phyloP scores from a whole-genome alignment of 2,888 invertebrate species.

The Calliscelio sp. region DNA sequence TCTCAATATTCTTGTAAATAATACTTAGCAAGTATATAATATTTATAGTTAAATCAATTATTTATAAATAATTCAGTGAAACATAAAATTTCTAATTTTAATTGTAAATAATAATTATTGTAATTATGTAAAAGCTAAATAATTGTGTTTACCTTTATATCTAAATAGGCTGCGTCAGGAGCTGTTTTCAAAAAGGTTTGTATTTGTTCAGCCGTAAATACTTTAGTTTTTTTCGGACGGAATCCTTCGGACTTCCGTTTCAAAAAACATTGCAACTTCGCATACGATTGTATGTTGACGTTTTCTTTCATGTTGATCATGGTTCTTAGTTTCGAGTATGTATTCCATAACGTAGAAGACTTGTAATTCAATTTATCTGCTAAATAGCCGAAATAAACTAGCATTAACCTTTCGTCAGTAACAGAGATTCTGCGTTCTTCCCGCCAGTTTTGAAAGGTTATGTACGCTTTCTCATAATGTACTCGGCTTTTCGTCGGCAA shows the following conservation, averaged over 20 bases:
- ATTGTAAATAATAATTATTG: conserved; percentile 44
- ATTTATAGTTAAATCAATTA: neutral
- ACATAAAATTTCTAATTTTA: neutral
- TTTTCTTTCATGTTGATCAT: conserved; percentile 40
- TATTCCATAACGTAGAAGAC: neutral
- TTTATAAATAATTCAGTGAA: neutral
- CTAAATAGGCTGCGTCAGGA: neutral
- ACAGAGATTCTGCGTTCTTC: neutral
- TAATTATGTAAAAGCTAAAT: neutral
- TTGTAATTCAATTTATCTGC: neutral
- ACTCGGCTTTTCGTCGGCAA: conserved; percentile 12
- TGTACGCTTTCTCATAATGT: conserved; percentile 6
- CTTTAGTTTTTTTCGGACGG: neutral
- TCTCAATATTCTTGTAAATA: too few species aligned
- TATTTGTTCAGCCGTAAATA: neutral
- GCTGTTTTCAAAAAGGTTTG: neutral
- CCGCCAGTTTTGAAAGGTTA: conserved; percentile 11
- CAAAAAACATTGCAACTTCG: conserved; percentile 33
- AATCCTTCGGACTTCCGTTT: conserved; percentile 75
- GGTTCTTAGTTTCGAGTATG: conserved; percentile 36
- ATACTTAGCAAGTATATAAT: too few species aligned
- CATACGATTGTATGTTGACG: too few species aligned
- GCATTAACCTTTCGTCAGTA: neutral
- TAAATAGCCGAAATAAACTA: conserved; percentile 28
- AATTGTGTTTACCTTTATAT: neutral